Percentiles rank a stretch among this genome's conserved stretches.
Evolutionary conservation across 37 sponge, comb jelly and placozoan species (phyloP).

Genomic region (Aplysina aerophoba): DNA sequence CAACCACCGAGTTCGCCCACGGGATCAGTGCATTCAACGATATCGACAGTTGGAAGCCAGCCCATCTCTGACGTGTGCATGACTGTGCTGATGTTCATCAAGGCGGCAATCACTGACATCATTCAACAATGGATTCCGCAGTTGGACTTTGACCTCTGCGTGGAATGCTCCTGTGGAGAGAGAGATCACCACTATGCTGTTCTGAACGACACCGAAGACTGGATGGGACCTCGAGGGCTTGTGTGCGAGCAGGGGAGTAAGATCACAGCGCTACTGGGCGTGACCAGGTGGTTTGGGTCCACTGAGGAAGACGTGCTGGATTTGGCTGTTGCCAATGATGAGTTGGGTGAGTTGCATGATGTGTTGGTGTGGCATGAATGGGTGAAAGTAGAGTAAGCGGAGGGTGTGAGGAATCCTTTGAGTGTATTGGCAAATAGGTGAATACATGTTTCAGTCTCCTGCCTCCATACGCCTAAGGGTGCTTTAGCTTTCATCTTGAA

Average conservation of each 20-base stretch:
- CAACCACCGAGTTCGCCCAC: not conserved
- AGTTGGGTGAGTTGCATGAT: not conserved
- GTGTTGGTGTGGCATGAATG: not conserved
- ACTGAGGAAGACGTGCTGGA: conserved; percentile 13
- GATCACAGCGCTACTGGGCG: conserved; percentile 38
- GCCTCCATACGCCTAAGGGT: no score
- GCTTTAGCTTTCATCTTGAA: no score
- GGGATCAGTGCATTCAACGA: not conserved
- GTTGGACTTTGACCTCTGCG: conserved; percentile 59
- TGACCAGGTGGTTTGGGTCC: conserved; percentile 65
- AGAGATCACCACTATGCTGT: conserved; percentile 43
- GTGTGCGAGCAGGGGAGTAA: conserved; percentile 62
- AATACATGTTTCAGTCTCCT: no score
- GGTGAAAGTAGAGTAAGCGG: no score
- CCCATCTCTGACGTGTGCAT: conserved; percentile 56
- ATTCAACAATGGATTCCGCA: conserved; percentile 67
- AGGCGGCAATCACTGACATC: conserved; percentile 63
- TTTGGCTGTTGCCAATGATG: not conserved
- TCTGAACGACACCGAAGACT: conserved; percentile 41
- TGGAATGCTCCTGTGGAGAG: conserved; percentile 42
- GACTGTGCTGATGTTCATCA: conserved; percentile 71
- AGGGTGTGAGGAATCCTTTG: no score
- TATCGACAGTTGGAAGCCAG: not conserved
- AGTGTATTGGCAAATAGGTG: no score
- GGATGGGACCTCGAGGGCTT: conserved; percentile 35